These are phyloP conservation scores for Drosophila bifasciata DNA, from an alignment of 1,140 invertebrate species.

Conservation along the genomic window DNA sequence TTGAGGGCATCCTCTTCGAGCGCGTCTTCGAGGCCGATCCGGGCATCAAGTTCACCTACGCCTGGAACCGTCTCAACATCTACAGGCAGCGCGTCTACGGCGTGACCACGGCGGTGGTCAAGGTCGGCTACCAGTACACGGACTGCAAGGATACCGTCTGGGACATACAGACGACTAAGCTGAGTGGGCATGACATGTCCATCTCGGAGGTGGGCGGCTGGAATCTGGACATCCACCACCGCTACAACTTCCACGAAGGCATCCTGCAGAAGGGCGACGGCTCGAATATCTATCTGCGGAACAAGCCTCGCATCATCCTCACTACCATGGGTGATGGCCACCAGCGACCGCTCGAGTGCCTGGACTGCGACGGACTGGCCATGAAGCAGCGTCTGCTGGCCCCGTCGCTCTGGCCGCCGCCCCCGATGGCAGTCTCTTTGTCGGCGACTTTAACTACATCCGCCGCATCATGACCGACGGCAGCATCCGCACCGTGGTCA, in stretches of 20 bases:
- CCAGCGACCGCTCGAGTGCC: constrained; percentile 92
- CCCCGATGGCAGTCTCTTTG: constrained; percentile 96
- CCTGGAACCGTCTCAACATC: constrained; percentile 98
- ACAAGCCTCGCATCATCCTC: constrained; percentile 94
- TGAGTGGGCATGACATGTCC: constrained; percentile 97
- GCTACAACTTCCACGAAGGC: constrained; percentile 98
- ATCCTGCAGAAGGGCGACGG: constrained; percentile 99
- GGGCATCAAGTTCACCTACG: constrained; percentile 97
- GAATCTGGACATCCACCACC: constrained; percentile 98
- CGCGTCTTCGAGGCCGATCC: constrained; percentile 97
- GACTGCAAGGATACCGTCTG: constrained; percentile 97
- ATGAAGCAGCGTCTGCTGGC: constrained; percentile 93
- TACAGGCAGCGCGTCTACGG: constrained; percentile 97
- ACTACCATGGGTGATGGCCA: constrained; percentile 97
- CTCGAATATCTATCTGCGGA: constrained; percentile 97
- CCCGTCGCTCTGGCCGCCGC: constrained; percentile 96
- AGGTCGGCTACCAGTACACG: constrained; percentile 97
- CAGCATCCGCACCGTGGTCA: constrained; percentile 93
- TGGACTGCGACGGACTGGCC: constrained; percentile 93
- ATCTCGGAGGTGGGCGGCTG: constrained; percentile 98
- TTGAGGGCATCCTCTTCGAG: constrained; percentile 97
- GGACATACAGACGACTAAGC: constrained; percentile 97
- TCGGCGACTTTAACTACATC: constrained; percentile 98
- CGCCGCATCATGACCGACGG: constrained; percentile 95
- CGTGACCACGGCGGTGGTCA: constrained; percentile 95